Evolutionary conservation across 1,140 invertebrate genomes (phyloP), one percentile per base, ranked within the genome.

Genomic region (Sesamia nonagrioides): DNA sequence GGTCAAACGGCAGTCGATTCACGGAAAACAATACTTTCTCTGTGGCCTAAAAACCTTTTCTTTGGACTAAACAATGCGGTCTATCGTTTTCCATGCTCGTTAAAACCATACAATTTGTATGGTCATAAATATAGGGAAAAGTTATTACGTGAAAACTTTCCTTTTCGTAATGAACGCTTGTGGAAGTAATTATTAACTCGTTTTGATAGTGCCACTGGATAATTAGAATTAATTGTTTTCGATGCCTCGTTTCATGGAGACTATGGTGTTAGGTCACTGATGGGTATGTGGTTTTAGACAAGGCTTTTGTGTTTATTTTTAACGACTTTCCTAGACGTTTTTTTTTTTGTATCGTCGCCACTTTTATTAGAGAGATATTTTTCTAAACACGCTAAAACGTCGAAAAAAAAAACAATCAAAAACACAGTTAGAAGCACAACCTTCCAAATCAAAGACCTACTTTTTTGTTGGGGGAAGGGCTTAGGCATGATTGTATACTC

Each of bases 81-180:
- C 8, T 11, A 13, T 1, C 5, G 11, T n/a, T 50, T 50, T 50
- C 54, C 21, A 58, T 33, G 15, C 45, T 9, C 11, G 17, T 27
- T 58, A 27, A 40, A 42, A 17, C 37, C 61, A 66, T 66, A 42
- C 61, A 66, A 42, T 66, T 66, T 66, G 61, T 42, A 42, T 18
- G 35, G 35, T 42, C 60, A 40, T 63, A n/a, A 18, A 40, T 35
- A 63, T 63, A 42, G 37, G 17, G 37, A 66, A 66, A 66, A 66
- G 37, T 18, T 40, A 45, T 66, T 66, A 66, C 37, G 61, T 5
- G 42, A 66, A 0, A 11, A 66, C 61, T 66, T 63, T 63, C 60
- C 17, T 63, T 63, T 63, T n/a, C n/a, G 37, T 17, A 63, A 63
- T 21, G 37, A n/a, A 18, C 7, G 2, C 11, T n/a, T 4, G 17